phyloP scores from a whole-genome alignment of 2,113 vertebrate genomes.

The Rhinoptilus africanus region DNA sequence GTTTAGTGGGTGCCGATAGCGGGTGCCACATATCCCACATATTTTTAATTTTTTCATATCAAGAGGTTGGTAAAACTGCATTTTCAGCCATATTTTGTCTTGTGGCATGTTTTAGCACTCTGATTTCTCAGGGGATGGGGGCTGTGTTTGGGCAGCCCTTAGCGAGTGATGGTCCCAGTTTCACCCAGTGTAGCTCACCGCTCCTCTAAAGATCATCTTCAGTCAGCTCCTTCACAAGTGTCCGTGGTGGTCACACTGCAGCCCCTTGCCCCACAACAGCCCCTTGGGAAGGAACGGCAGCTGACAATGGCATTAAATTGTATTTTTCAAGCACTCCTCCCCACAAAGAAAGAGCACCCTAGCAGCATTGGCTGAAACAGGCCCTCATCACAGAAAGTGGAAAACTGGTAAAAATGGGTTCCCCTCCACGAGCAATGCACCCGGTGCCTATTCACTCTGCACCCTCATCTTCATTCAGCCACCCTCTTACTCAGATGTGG shows the following conservation, averaged over 20 bases:
- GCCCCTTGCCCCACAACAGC: neutral
- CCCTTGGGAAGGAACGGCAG: neutral
- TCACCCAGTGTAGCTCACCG: neutral
- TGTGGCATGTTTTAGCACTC: rapidly evolving
- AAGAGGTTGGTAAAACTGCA: neutral
- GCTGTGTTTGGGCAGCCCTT: neutral
- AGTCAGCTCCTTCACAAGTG: rapidly evolving
- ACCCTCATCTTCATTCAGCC: neutral
- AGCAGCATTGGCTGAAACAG: neutral
- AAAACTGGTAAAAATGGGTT: neutral
- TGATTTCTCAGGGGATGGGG: neutral
- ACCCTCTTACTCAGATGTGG: neutral
- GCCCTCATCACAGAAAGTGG: neutral
- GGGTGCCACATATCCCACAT: too few species aligned
- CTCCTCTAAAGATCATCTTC: neutral
- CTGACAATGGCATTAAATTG: rapidly evolving
- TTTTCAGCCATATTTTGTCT: neutral
- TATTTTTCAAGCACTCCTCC: neutral
- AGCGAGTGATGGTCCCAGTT: neutral
- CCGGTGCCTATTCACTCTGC: rapidly evolving
- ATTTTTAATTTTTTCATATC: neutral
- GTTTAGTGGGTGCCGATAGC: neutral
- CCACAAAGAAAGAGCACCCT: neutral
- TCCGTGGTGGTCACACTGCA: rapidly evolving
- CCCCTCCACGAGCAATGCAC: neutral